Base-by-base conservation (phyloP, 2,797 vertebrate genomes). In the Hafferia zeledoni region DNA sequence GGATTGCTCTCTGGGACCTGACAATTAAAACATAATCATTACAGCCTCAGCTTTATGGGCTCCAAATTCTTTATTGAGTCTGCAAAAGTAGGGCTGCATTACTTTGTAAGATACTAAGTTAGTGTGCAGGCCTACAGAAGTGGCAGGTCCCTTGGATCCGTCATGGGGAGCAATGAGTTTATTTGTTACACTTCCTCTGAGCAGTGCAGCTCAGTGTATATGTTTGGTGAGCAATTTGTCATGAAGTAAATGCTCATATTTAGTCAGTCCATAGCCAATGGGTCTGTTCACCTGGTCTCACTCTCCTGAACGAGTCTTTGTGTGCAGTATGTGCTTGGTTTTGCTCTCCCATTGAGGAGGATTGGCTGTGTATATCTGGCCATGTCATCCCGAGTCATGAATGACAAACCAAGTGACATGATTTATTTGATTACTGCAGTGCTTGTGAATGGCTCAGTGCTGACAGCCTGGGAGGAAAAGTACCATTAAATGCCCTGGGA, bases 111-210 rank as follows among this genome's bases (percentile, higher is more conserved):
- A 53, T 28, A 31, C 50, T 53, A 31, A 12, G 30, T 37, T 28
- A 57, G 33, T 1, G 3, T 77, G 33, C 30, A 67, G 52, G 10
- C 14, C 63, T 80, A 11, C n/a, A 53, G 49, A 64, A 59, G 59
- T 23, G 70, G n/a, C 2, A 23, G 43, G 46, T 53, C 37, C 3
- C 2, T 61, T 39, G 55, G 50, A 60, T 72, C 50, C 0, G 0
- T 71, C 27, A 2, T 52, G 41, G n/a, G 27, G 69, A 65, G 35
- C 24, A 6, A 24, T 30, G 43, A 76, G 35, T 41, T 50, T 2
- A 1, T 63, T 86, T 70, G 25, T 52, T 76, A 2, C 5, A 31
- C 19, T 59, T 90, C 28, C 64, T 83, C 39, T 41, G 15, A 46
- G 13, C 46, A 33, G 35, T 80, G 76, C 28, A 74, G 24, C 35